phyloP scores from a whole-genome alignment of 2,113 vertebrate genomes.

The Psilopogon haemacephalus region DNA sequence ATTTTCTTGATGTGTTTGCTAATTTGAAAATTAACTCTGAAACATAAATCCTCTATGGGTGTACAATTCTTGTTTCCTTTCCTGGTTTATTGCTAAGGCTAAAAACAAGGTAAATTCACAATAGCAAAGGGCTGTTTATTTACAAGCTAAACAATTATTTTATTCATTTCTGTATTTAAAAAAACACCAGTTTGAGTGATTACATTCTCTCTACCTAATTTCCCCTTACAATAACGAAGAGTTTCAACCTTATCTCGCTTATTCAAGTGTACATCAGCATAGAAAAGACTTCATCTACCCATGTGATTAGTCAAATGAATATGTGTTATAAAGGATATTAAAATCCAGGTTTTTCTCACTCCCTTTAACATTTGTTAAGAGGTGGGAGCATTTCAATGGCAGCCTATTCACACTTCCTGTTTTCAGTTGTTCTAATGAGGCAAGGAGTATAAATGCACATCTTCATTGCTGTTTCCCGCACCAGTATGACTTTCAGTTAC shows the following conservation, averaged over 20 bases:
- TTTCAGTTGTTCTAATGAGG: background rate
- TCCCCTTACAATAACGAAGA: background rate
- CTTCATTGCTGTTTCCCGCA: background rate
- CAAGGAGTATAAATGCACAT: background rate
- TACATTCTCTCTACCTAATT: conserved; percentile 5
- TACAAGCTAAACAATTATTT: background rate
- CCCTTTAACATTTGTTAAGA: background rate
- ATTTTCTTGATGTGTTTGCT: background rate
- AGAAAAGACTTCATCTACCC: background rate
- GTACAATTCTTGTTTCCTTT: background rate
- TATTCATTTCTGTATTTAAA: background rate
- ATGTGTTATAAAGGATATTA: background rate
- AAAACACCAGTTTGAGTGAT: background rate
- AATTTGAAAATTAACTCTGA: conserved; percentile 17
- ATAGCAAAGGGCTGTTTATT: background rate
- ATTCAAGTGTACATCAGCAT: background rate
- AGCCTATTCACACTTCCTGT: background rate
- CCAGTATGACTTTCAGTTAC: background rate
- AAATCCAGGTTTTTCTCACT: rapidly evolving
- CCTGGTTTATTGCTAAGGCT: background rate
- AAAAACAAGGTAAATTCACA: background rate
- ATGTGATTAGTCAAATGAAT: background rate
- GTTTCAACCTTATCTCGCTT: background rate
- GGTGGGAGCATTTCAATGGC: background rate
- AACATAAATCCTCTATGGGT: background rate